Evolutionary conservation across 2,888 invertebrate species (phyloP), one percentile per base, ranked within the genome.

Genomic region (Caenorhabditis sp.): DNA sequence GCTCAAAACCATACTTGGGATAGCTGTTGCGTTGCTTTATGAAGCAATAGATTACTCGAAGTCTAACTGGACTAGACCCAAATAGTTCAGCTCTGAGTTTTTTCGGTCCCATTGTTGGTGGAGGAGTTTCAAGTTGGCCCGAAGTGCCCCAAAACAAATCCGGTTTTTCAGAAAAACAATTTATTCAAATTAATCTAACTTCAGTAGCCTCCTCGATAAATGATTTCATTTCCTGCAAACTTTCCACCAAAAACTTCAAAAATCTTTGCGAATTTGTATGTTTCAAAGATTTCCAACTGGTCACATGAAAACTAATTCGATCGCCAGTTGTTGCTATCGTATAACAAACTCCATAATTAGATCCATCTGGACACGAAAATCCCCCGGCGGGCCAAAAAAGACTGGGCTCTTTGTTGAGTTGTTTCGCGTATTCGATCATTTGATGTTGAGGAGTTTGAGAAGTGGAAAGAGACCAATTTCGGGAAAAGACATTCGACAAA

Each of bases 401-500:
- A 17, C 75, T 70, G 4, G 77, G 71, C 19, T 76, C 77, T 27
- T 76, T 76, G 67, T 83, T 83, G 62, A 83, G 62, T 5, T 66
- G 72, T 51, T 73, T 72, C 21, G 78, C 63, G 53, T 75, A 77
- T 51, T 83, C 83, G 19, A 68, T 68, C 66, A 77, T 81, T 66
- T 84, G 84, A 63, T 84, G 84, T 66, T 84, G 84, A 5, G 84
- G 83, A 1, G 82, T 83, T 77, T 84, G 72, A 59, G 60, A 63
- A 5, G 74, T 75, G 19, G 69, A 75, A 3, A 75, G 62, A 81
- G 95, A 92, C 97, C 97, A 99, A 0, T 97, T 96, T 88, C 97
- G 96, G 88, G 95, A 95, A 83, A 99, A 92, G 27, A 97, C 97
- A 89, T 96, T 93, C 19, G 65, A 87, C 10, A 90, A 88, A 83